These are phyloP conservation scores for Phrixothrix hirtus DNA, from an alignment of 2,888 invertebrate species.

Conservation along the genomic window DNA sequence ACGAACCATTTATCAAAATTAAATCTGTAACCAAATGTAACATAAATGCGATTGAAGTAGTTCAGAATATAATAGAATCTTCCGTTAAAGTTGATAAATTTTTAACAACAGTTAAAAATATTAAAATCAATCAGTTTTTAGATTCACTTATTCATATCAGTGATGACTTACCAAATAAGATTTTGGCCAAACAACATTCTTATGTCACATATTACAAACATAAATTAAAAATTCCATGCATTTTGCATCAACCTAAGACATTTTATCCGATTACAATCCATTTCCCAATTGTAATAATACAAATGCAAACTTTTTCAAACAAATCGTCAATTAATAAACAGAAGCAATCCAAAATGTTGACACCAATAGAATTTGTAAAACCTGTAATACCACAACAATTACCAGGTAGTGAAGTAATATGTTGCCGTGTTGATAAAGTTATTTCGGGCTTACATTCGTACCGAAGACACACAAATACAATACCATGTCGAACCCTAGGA, in stretches of 20 bases:
- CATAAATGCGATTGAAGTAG: too few species aligned
- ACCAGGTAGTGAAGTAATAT: background rate
- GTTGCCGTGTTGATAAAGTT: slow-evolving; percentile 2
- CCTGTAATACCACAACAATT: background rate
- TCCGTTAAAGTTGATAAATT: too few species aligned
- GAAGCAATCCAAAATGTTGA: background rate
- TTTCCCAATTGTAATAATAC: background rate
- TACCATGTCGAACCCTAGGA: background rate
- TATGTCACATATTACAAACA: slow-evolving; percentile 2
- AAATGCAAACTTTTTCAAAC: background rate
- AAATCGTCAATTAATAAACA: background rate
- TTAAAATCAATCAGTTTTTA: background rate
- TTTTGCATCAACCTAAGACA: background rate
- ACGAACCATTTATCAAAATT: too few species aligned
- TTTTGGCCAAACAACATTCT: too few species aligned
- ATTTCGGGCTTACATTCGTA: background rate
- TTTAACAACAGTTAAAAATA: too few species aligned
- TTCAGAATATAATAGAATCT: too few species aligned
- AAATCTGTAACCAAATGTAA: too few species aligned
- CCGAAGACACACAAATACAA: background rate
- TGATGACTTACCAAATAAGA: too few species aligned
- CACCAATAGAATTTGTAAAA: background rate
- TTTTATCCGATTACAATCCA: slow-evolving; percentile 7
- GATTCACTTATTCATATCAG: too few species aligned
- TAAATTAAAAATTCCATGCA: background rate